A percentile compares a stretch with the other conserved stretches of the same genome.
phyloP scores from a whole-genome alignment of 2,888 invertebrate species.

The Pterostichus niger region DNA sequence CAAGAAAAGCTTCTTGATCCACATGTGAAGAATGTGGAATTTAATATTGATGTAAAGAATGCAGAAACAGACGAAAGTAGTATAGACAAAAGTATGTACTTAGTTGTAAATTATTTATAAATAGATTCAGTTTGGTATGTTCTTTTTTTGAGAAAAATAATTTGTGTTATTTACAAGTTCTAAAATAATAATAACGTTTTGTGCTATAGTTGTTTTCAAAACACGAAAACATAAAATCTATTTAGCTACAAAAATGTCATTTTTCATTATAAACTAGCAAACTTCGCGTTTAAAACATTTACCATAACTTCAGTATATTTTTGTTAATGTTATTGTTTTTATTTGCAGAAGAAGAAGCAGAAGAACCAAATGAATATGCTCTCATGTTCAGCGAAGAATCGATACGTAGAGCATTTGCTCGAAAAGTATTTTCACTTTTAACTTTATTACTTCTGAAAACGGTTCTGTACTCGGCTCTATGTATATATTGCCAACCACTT shows the following conservation, averaged over 20 bases:
- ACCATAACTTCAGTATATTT: neutral
- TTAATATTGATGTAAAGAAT: neutral
- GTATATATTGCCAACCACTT: slow-evolving; percentile 14
- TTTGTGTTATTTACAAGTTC: neutral
- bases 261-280: no score
- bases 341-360: neutral
- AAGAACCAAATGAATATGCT: slow-evolving; percentile 22
- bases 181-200: no score
- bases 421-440: slow-evolving; percentile 40
- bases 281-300: no score
- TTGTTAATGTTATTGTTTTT: neutral
- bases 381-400: slow-evolving; percentile 28
- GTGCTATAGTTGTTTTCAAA: no score
- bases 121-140: neutral
- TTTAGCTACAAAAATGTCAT: no score
- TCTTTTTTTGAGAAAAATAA: neutral
- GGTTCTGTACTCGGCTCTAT: slow-evolving; percentile 11
- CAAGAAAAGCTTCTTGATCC: neutral
- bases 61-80: neutral
- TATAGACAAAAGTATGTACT: neutral
- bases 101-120: neutral
- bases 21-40: neutral
- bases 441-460: slow-evolving; percentile 18
- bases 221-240: no score
- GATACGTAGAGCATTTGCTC: slow-evolving; percentile 33